phyloP scores from a whole-genome alignment of 2,797 vertebrate species.

The Tamandua tetradactyla region DNA sequence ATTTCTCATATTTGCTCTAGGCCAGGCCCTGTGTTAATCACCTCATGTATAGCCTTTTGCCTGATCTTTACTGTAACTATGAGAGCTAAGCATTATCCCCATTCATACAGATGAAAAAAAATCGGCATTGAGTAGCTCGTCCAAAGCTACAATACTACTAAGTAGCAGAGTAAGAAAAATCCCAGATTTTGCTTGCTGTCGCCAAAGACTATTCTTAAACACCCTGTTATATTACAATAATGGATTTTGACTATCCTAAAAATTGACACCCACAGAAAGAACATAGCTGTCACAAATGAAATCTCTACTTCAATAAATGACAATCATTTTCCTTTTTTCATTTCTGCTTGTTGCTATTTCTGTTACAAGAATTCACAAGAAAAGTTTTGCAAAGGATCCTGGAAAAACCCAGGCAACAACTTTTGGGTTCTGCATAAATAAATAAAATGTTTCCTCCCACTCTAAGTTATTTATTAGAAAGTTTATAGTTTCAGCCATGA shows the following conservation, averaged over 20 bases:
- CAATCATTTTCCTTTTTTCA: neutral
- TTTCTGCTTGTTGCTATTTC: neutral
- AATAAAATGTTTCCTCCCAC: neutral
- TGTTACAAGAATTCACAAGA: neutral
- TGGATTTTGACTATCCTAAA: neutral
- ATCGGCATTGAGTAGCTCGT: neutral
- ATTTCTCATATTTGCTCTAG: neutral
- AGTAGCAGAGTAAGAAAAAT: neutral
- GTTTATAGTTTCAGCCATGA: conserved; percentile 54
- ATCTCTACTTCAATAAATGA: neutral
- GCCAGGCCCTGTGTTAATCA: neutral
- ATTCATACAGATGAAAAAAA: neutral
- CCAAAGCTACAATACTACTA: neutral
- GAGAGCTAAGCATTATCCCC: neutral
- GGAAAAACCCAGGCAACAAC: neutral
- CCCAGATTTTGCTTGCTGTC: neutral
- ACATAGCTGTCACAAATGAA: neutral
- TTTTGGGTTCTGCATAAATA: conserved; percentile 16
- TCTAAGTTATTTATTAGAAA: conserved; percentile 48
- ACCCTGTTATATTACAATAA: neutral
- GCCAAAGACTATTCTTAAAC: conserved; percentile 17
- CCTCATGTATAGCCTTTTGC: neutral
- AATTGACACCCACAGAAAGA: neutral
- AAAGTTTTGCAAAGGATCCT: neutral
- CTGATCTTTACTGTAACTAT: neutral